Base-by-base conservation (phyloP, 2,888 invertebrate species). In the Bursaphelenchus okinawaensis region DNA sequence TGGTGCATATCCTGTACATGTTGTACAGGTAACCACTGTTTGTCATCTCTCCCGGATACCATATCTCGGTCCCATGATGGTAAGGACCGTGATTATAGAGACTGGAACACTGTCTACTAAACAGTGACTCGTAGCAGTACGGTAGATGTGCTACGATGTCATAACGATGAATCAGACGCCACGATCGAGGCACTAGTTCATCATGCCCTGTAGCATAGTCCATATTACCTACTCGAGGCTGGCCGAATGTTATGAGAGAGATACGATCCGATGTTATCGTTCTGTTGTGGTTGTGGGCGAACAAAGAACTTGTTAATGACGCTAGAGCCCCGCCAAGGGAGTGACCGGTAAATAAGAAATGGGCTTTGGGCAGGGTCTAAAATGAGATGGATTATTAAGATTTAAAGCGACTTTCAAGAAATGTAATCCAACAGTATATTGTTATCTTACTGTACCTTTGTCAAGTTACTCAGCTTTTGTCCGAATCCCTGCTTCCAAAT, bases 11-110 rank as follows among this genome's bases (percentile, higher is more conserved):
- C 40, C 63, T 57, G 58, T 70, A 80, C 8, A 68, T 9, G 52
- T 69, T 26, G 20, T 20, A 27, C 24, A 22, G 12, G 27, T 62
- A 16, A 2, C 29, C 68, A n/a, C 31, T 60, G 20, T 56, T 50
- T 23, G 67, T 69, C 79, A 81, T 81, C 19, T 72, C 69, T 9
- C 56, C 65, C 3, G 75, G 74, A 55, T 73, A 80, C 80, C 80
- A 80, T 12, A 80, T 71, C 68, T 75, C 80, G 16, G 74, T 75
- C 29, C 79, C 80, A 59, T 80, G 80, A 68, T 80, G 80, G 57
- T 74, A 81, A 2, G 80, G 77, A 2, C 74, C 75, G 66, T 81
- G 80, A 64, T 79, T 77, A 62, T 66, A 71, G 52, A 75, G 70
- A 6, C 76, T 69, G 12, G 67, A 52, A 55, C 78, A 78, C 0